These are phyloP conservation scores for Euura lappo DNA, from an alignment of 1,140 invertebrate species.

Conservation along the genomic window DNA sequence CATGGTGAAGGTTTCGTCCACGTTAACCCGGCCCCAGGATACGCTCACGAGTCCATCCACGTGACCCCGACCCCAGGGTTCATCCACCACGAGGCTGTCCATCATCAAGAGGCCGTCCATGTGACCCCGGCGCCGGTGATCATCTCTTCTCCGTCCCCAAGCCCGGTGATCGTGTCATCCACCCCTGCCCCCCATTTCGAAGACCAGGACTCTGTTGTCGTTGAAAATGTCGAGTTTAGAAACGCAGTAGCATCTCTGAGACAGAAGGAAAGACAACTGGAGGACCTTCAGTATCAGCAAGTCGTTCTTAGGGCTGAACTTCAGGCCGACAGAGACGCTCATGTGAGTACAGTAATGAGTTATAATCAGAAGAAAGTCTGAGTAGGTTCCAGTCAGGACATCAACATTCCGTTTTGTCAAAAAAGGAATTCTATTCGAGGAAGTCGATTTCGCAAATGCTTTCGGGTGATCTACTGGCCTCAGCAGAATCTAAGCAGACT, in stretches of 20 bases:
- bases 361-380: too few relatives aligned
- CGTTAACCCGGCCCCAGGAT: conserved; percentile 29
- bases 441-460: too few relatives aligned
- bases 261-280: conserved; percentile 19
- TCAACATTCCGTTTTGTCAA: too few relatives aligned
- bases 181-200: conserved; percentile 27
- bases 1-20: conserved; percentile 27
- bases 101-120: conserved; percentile 17
- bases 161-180: conserved; percentile 31
- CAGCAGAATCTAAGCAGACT: too few relatives aligned
- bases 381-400: too few relatives aligned
- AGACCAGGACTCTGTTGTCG: conserved; percentile 47
- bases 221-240: conserved; percentile 51
- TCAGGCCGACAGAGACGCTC: neutral
- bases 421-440: too few relatives aligned
- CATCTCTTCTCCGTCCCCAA: conserved; percentile 30
- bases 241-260: conserved; percentile 32
- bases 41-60: conserved; percentile 29
- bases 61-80: conserved; percentile 29
- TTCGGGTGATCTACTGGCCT: too few relatives aligned
- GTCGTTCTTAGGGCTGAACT: conserved; percentile 19
- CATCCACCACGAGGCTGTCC: conserved; percentile 23
- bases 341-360: neutral
- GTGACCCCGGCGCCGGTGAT: conserved; percentile 31
- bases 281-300: conserved; percentile 24